phyloP scores from a whole-genome alignment of 2,888 invertebrate genomes.

The Scaptomyza caliginosa region DNA sequence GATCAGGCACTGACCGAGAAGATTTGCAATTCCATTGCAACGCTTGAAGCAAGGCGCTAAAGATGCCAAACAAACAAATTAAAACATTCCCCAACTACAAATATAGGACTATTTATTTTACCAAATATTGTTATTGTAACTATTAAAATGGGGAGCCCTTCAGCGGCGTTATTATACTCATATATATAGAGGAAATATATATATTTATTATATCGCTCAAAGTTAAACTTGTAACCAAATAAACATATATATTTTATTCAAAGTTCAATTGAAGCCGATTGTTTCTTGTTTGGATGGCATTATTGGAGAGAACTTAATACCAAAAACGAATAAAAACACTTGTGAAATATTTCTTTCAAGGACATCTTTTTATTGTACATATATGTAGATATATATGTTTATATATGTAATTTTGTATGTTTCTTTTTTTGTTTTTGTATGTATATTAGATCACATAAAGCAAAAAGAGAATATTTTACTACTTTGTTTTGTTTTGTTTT shows the following conservation, averaged over 20 bases:
- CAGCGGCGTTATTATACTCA: neutral
- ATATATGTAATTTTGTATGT: constrained; percentile 50
- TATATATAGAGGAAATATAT: constrained; percentile 6
- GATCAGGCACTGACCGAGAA: constrained; percentile 73
- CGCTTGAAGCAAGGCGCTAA: constrained; percentile 71
- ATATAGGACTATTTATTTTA: constrained; percentile 23
- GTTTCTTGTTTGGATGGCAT: no score
- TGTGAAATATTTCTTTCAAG: constrained; percentile 50
- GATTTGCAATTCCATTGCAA: constrained; percentile 66
- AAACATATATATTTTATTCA: constrained; percentile 6
- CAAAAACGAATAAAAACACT: neutral
- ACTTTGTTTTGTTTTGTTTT: constrained; percentile 55
- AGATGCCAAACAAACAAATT: neutral
- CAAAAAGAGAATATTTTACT: constrained; percentile 82
- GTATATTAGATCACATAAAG: constrained; percentile 82
- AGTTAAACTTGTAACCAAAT: constrained; percentile 23
- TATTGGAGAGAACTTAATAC: neutral
- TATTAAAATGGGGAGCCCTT: neutral
- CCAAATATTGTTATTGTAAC: neutral
- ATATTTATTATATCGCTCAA: constrained; percentile 3
- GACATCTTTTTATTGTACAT: constrained; percentile 72
- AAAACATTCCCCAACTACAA: constrained; percentile 48
- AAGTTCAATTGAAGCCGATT: neutral
- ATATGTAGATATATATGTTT: constrained; percentile 45
- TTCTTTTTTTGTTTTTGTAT: constrained; percentile 49